Evolutionary conservation across 2,888 invertebrate species (phyloP).

Genomic region (Cremastinae sp.): DNA sequence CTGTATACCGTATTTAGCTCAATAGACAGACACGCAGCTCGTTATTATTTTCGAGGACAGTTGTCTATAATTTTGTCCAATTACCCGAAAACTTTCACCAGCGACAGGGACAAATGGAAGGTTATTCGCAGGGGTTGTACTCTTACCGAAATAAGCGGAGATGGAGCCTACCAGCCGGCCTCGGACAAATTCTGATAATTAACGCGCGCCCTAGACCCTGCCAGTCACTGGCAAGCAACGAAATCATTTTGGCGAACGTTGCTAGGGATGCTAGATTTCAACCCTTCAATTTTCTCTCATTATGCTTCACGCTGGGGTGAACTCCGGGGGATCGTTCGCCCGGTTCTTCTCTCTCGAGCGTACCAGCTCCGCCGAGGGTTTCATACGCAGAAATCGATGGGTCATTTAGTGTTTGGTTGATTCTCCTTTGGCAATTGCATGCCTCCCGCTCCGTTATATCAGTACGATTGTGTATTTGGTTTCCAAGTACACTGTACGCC

Average conservation of each 20-base stretch:
- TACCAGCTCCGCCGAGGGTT: conserved; percentile 22
- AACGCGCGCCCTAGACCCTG: conserved; percentile 49
- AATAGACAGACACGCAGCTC: background rate
- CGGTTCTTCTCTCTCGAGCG: conserved; percentile 11
- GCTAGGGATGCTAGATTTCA: conserved; percentile 38
- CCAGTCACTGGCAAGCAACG: conserved; percentile 38
- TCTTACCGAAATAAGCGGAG: conserved; percentile 11
- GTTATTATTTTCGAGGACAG: background rate
- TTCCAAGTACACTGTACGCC: conserved; percentile 32
- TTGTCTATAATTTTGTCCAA: background rate
- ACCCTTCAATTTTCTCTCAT: conserved; percentile 61
- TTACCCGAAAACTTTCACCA: background rate
- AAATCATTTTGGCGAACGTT: conserved; percentile 45
- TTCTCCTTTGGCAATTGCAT: conserved; percentile 40
- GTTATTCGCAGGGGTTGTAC: background rate
- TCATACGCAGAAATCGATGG: conserved; percentile 47
- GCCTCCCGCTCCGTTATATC: conserved; percentile 18
- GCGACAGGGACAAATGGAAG: background rate
- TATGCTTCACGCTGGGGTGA: conserved; percentile 52
- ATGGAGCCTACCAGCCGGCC: conserved; percentile 6
- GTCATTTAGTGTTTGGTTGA: conserved; percentile 55
- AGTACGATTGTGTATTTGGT: conserved; percentile 24
- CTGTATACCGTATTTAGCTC: conserved; percentile 1
- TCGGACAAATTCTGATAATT: conserved; percentile 55
- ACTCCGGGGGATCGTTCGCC: conserved; percentile 38